A percentile compares a stretch with the other conserved stretches of the same genome.
phyloP scores from a whole-genome alignment of 2,113 vertebrate species.

The Zosterops lateralis region DNA sequence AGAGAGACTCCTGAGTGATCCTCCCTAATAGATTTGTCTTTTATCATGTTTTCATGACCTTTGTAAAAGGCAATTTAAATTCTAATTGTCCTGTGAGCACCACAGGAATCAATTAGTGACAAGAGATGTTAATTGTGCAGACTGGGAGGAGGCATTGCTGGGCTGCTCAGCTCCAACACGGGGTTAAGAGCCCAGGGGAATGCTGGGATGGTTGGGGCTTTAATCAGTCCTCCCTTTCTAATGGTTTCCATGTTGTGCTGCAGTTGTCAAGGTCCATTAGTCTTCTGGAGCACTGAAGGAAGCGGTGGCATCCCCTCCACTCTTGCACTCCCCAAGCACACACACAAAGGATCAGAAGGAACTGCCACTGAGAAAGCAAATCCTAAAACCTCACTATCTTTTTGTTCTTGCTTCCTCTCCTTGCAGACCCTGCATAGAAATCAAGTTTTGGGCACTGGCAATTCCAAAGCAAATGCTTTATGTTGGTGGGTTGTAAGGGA shows the following conservation, averaged over 20 bases:
- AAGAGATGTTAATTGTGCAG: conserved; percentile 70
- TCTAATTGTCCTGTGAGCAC: conserved; percentile 76
- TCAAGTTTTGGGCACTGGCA: background rate
- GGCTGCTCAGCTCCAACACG: conserved; percentile 26
- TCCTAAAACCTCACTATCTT: background rate
- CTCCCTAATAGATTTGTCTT: conserved; percentile 73
- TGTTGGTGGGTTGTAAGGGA: background rate
- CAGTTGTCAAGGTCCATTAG: conserved; percentile 54
- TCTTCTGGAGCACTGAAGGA: conserved; percentile 13
- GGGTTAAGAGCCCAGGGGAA: conserved; percentile 58
- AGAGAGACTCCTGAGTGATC: conserved; percentile 47
- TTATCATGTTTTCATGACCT: conserved; percentile 78
- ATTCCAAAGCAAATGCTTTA: background rate
- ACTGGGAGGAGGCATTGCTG: conserved; percentile 45
- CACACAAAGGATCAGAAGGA: background rate
- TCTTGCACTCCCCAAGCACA: background rate
- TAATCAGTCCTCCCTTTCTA: conserved; percentile 44
- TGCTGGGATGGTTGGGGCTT: conserved; percentile 22
- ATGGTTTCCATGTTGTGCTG: conserved; percentile 45
- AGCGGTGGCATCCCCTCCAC: background rate
- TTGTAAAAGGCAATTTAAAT: conserved; percentile 80
- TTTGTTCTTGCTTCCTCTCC: background rate
- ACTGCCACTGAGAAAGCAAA: background rate
- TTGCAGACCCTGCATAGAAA: background rate
- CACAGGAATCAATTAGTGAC: conserved; percentile 78